Percentiles rank a stretch among this genome's conserved stretches.
Conservation (phyloP, 2,888 invertebrate genomes). For the Epinotia bilunana region DNA sequence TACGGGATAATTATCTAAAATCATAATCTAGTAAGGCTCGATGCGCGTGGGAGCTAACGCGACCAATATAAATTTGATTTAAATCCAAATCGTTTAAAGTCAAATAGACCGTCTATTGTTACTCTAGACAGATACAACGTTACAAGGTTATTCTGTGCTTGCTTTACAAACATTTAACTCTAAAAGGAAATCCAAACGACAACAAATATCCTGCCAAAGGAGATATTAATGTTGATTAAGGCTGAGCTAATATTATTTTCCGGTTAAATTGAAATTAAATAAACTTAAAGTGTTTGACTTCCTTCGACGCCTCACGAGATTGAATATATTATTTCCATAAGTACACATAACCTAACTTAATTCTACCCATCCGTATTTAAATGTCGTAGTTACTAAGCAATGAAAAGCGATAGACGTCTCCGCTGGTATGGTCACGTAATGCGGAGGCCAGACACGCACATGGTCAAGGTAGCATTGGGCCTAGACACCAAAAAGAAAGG, state of each 20-base stretch:
- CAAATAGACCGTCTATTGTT: slow-evolving; percentile 3
- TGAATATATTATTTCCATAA: not conserved
- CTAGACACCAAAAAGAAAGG: too few relatives aligned
- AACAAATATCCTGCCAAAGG: slow-evolving; percentile 18
- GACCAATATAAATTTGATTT: not conserved
- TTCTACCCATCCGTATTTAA: not conserved
- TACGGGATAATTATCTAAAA: too few relatives aligned
- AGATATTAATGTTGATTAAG: slow-evolving; percentile 7
- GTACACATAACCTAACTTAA: not conserved
- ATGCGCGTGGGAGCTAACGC: not conserved
- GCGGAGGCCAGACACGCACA: too few relatives aligned
- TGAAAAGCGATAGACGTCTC: too few relatives aligned
- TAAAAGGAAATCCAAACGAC: not conserved
- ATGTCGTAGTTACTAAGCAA: too few relatives aligned
- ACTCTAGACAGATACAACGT: slow-evolving; percentile 14
- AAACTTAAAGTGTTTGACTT: slow-evolving; percentile 5
- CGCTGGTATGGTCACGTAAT: too few relatives aligned
- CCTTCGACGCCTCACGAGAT: not conserved
- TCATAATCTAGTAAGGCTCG: too few relatives aligned
- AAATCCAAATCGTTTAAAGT: not conserved
- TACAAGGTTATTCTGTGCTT: not conserved
- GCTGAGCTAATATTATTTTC: slow-evolving; percentile 11
- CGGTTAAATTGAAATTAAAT: slow-evolving; percentile 11
- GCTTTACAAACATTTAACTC: slow-evolving; percentile 22
- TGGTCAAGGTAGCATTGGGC: too few relatives aligned